Base-by-base conservation (phyloP, 2,888 invertebrate species). In the Dexiosoma caninum region DNA sequence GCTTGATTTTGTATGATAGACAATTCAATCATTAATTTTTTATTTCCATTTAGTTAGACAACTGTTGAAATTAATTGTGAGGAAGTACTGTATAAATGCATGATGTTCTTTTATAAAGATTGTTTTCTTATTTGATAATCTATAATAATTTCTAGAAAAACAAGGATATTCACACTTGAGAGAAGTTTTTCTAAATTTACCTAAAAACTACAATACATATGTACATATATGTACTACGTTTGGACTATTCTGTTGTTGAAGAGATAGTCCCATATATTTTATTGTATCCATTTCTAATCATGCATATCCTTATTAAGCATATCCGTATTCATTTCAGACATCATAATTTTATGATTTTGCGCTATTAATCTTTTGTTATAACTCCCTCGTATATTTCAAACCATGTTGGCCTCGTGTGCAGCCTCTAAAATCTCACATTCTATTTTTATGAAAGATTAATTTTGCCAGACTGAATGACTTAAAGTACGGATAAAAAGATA, bases 51-150 rank as follows among this genome's bases (percentile, higher is more conserved):
- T 46, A 37, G 27, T 46, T 55, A 32, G 16, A 14, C 42, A 23
- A 35, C 53, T 66, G 2, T 55, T 42, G 16, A 71, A 60, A 76
- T 62, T 80, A 80, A 80, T 80, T 80, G 53, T 35, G n/a, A 27
- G 60, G 76, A 76, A 76, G 67, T 62, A 12, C n/a, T n/a, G n/a
- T n/a, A n/a, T 60, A 53, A 67, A 80, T 49, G 53, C 32, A 75
- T 64, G 51, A 35, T 59, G 35, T 46, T n/a, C n/a, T 71, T 42
- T n/a, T n/a, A 77, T 64, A 59, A 64, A 44, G 66, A 42, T 66
- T 74, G n/a, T n/a, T n/a, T n/a, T n/a, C n/a, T n/a, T n/a, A n/a
- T n/a, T n/a, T n/a, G 30, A 32, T 40, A 42, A 35, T 46, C 30
- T 12, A 16, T 23, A 14, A 30, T 66, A 57, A 44, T 5, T 12